Evolutionary conservation across 1,140 invertebrate species (phyloP), one percentile per base, ranked within the genome.

Genomic region (Lepidurus apus): DNA sequence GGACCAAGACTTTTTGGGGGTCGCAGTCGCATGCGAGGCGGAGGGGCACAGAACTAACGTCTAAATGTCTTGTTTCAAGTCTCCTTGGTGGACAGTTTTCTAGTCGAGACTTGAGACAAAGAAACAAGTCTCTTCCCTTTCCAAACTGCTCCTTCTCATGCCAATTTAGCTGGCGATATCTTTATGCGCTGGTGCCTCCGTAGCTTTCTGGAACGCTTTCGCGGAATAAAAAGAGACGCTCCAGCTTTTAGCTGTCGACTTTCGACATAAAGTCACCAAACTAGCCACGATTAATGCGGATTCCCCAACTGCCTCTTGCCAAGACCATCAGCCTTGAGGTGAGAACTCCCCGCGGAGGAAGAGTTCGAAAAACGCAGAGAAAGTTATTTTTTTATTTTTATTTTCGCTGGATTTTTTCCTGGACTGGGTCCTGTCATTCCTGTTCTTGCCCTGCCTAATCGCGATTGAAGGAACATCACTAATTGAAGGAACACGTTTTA

Each of bases 181-280:
- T 65, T 65, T 21, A 65, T 65, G 53, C 53, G 53, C 8, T 17
- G 53, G 1, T 65, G 53, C n/a, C 21, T 9, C 9, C 53, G 17
- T 7, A 3, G 13, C 1, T 21, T 21, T 13, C 53, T 21, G 13
- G 53, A 65, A 65, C 53, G 13, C 53, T 65, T 13, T 21, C 21
- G 13, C 6, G 6, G 53, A 65, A 65, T n/a, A 21, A 65, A 17
- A 65, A 13, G 21, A 65, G 17, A n/a, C 21, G 9, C 53, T 21
- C 17, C 6, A 17, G 17, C 13, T 13, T 65, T n/a, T n/a, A n/a
- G 53, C 53, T 65, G 53, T 65, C 53, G 34, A 34, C 34, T 7
- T 65, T 65, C n/a, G 53, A 65, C 53, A 17, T 65, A n/a, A 17
- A 65, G 53, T 65, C 53, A 65, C 53, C 53, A 65, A 65, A 65